Percentiles rank a stretch among this genome's conserved stretches.
Evolutionary conservation across 2,888 invertebrate species (phyloP).

Genomic region (Pachydiplax longipennis): DNA sequence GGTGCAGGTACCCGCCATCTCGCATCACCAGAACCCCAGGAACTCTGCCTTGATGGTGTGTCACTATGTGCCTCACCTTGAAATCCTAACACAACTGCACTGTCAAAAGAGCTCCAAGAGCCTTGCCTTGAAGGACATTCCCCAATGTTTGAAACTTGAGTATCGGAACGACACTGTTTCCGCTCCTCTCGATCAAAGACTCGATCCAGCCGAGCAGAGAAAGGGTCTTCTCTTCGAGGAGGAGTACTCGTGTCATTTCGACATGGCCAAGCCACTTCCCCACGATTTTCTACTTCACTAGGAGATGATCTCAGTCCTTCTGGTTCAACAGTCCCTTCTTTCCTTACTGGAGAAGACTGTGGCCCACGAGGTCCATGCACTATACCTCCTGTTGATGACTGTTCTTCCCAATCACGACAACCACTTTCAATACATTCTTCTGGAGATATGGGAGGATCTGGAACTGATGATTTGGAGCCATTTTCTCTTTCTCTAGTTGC

Average conservation of each 20-base stretch:
- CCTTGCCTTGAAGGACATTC: constrained; percentile 73
- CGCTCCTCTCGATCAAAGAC: constrained; percentile 75
- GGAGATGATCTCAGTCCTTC: constrained; percentile 10
- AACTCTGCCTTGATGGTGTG: constrained; percentile 76
- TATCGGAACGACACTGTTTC: constrained; percentile 54
- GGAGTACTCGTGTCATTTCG: constrained; percentile 63
- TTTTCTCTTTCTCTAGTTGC: constrained; percentile 9
- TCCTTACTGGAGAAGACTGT: neutral
- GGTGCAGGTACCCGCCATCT: constrained; percentile 57
- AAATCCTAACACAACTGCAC: constrained; percentile 72
- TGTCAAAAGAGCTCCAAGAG: constrained; percentile 81
- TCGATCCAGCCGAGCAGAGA: constrained; percentile 74
- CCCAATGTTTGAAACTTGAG: constrained; percentile 52
- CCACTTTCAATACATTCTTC: constrained; percentile 49
- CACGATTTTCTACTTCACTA: neutral
- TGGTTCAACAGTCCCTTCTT: constrained; percentile 8
- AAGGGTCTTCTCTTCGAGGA: constrained; percentile 67
- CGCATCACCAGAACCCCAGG: constrained; percentile 82
- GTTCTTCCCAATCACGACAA: constrained; percentile 52
- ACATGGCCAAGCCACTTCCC: constrained; percentile 57
- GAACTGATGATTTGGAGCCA: constrained; percentile 22
- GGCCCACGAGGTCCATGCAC: neutral
- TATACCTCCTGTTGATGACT: constrained; percentile 31
- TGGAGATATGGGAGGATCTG: constrained; percentile 12
- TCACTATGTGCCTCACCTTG: constrained; percentile 64